A percentile compares a stretch with the other conserved stretches of the same genome.
phyloP scores from a whole-genome alignment of 53 echinoderm and acorn worm genomes.

The Henricia sp. region DNA sequence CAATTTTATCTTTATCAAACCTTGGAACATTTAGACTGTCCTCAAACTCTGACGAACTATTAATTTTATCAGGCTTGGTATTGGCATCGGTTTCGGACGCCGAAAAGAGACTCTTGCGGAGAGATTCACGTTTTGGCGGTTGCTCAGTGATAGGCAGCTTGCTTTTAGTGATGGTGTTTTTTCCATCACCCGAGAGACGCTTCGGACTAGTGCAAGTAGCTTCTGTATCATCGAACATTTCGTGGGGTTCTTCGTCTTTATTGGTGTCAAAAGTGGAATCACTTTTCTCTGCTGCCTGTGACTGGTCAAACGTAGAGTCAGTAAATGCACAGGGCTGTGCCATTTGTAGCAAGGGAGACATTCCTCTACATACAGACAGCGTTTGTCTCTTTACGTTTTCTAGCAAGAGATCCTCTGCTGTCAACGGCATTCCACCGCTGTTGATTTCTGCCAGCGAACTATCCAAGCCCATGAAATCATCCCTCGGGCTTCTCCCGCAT shows the following conservation, averaged over 20 bases:
- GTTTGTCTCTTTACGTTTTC: conserved; percentile 72
- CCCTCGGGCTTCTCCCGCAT: conserved; percentile 14
- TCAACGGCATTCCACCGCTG: conserved; percentile 55
- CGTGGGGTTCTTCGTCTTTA: not conserved
- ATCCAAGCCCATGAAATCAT: conserved; percentile 31
- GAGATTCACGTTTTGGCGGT: not conserved
- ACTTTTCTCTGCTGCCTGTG: not conserved
- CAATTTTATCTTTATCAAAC: not conserved
- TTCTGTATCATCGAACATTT: not conserved
- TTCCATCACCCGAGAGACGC: conserved; percentile 52
- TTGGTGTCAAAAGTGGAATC: not conserved
- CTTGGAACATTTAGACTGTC: conserved; percentile 42
- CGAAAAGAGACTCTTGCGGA: conserved; percentile 38
- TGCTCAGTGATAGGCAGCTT: conserved; percentile 22
- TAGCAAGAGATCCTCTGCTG: conserved; percentile 62
- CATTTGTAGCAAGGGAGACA: conserved; percentile 79
- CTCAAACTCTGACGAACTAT: conserved; percentile 36
- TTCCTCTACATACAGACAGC: conserved; percentile 73
- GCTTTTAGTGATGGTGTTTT: conserved; percentile 54
- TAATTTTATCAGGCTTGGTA: not conserved
- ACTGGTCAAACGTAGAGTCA: not conserved
- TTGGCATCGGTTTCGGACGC: not conserved
- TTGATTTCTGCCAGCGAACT: conserved; percentile 73
- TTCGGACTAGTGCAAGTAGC: not conserved
- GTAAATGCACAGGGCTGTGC: conserved; percentile 21